Conservation (phyloP, 2,113 vertebrate species). For the Amphilophus citrinellus region DNA sequence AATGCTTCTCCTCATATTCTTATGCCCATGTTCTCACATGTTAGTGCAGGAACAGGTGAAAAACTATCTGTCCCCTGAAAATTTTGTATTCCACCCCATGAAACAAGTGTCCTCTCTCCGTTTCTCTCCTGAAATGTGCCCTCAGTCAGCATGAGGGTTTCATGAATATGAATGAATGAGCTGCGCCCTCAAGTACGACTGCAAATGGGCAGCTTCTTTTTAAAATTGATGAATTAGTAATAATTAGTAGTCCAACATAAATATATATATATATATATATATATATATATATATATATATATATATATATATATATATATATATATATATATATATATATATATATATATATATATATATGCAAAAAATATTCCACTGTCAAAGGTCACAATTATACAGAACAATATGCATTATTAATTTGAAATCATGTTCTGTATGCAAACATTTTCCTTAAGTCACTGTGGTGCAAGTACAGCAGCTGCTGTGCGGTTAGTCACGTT, state of each 20-base stretch:
- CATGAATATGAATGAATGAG: constrained; percentile 45
- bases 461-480: not conserved
- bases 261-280: not conserved
- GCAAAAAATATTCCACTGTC: not conserved
- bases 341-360: not conserved
- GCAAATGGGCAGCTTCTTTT: not conserved
- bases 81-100: not conserved
- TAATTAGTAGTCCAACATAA: not conserved
- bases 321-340: no score
- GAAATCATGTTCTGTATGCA: not conserved
- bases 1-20: not conserved
- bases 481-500: not conserved
- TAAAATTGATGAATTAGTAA: not conserved
- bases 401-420: not conserved
- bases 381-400: not conserved
- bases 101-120: not conserved
- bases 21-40: not conserved
- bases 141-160: not conserved
- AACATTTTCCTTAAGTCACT: not conserved
- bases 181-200: not conserved
- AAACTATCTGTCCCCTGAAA: not conserved
- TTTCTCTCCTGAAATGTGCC: not conserved
- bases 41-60: not conserved
- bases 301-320: no score
- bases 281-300: no score